A percentile compares a stretch with the other conserved stretches of the same genome.
Conservation (phyloP, 2,113 vertebrate genomes). For the Notothenia rossii region DNA sequence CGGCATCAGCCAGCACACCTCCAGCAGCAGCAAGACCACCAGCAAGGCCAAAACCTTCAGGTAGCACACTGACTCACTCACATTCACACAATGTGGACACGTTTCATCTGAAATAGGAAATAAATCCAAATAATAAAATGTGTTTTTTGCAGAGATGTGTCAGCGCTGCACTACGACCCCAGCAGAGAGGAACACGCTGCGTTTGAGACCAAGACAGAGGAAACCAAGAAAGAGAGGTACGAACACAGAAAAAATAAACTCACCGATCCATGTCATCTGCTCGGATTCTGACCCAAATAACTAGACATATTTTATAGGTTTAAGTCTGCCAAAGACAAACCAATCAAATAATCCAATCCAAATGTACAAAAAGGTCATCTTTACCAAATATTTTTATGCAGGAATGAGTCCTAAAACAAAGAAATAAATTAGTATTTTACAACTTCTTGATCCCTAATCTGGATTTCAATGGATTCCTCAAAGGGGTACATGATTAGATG, state of each 20-base stretch:
- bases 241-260: background rate
- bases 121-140: background rate
- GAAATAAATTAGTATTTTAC: too few relatives aligned
- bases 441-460: too few relatives aligned
- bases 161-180: conserved; percentile 92
- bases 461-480: too few relatives aligned
- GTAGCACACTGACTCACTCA: conserved; percentile 63
- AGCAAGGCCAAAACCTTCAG: conserved; percentile 88
- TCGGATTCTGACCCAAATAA: background rate
- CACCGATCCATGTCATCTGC: background rate
- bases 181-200: conserved; percentile 89
- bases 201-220: conserved; percentile 87
- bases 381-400: too few relatives aligned
- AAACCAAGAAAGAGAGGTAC: conserved; percentile 88
- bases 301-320: background rate
- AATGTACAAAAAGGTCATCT: too few relatives aligned
- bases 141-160: conserved; percentile 86
- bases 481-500: too few relatives aligned
- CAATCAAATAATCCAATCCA: too few relatives aligned
- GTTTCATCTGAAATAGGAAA: background rate
- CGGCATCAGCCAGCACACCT: conserved; percentile 73
- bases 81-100: background rate
- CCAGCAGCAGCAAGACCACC: conserved; percentile 71
- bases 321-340: too few relatives aligned
- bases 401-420: too few relatives aligned